A percentile compares a stretch with the other conserved stretches of the same genome.
Conservation (phyloP, 2,113 vertebrate species). For the Gnathonemus longibarbis region DNA sequence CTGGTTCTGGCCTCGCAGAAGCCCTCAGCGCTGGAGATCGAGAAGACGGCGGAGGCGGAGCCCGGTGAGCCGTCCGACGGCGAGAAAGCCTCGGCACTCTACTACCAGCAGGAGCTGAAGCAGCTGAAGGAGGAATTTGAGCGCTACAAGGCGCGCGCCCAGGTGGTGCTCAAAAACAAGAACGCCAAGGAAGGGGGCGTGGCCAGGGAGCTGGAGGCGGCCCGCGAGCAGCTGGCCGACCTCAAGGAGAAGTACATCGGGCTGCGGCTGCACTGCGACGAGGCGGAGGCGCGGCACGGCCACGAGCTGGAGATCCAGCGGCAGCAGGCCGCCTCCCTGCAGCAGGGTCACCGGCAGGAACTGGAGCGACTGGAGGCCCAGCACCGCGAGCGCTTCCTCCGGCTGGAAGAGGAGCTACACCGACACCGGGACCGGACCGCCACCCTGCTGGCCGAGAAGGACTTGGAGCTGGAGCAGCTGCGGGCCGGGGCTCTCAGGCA, state of each 20-base stretch:
- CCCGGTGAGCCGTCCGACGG: slow-evolving; percentile 39
- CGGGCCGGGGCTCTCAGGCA: slow-evolving; percentile 38
- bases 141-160: slow-evolving; percentile 81
- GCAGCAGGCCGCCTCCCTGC: slow-evolving; percentile 54
- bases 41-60: slow-evolving; percentile 53
- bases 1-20: slow-evolving; percentile 62
- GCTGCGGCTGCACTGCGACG: slow-evolving; percentile 73
- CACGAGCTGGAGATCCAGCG: slow-evolving; percentile 57
- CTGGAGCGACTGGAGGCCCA: slow-evolving; percentile 61
- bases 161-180: slow-evolving; percentile 85
- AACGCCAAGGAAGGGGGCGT: slow-evolving; percentile 68
- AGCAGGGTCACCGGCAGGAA: slow-evolving; percentile 73
- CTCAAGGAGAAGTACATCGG: slow-evolving; percentile 81
- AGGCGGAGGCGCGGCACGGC: slow-evolving; percentile 57
- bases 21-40: slow-evolving; percentile 53
- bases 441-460: slow-evolving; percentile 82
- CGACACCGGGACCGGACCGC: slow-evolving; percentile 82
- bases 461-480: slow-evolving; percentile 78
- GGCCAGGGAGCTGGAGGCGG: slow-evolving; percentile 77
- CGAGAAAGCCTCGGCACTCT: slow-evolving; percentile 56
- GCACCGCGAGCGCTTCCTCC: slow-evolving; percentile 66
- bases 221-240: slow-evolving; percentile 75
- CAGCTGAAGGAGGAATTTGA: slow-evolving; percentile 91
- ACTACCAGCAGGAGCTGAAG: slow-evolving; percentile 80
- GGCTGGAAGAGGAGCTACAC: slow-evolving; percentile 83